Percentiles rank a stretch among this genome's conserved stretches.
Evolutionary conservation across 1,140 invertebrate genomes (phyloP).

Genomic region (Cotesia vestalis): DNA sequence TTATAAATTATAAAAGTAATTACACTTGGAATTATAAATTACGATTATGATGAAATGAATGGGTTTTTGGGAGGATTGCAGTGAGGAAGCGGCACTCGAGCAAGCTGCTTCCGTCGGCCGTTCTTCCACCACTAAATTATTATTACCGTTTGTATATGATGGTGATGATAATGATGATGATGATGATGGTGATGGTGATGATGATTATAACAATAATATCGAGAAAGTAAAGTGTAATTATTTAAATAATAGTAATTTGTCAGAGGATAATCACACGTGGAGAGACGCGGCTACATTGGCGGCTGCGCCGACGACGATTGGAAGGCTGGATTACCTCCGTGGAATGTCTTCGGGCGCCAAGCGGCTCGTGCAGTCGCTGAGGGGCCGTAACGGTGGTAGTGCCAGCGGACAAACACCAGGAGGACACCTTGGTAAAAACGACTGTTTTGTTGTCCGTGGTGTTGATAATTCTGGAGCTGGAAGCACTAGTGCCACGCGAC

Average conservation of each 20-base stretch:
- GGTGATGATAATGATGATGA: not conserved
- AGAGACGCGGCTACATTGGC: slow-evolving; percentile 36
- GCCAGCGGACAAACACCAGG: slow-evolving; percentile 43
- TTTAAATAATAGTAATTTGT: not conserved
- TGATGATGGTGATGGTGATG: not conserved
- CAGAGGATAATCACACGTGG: slow-evolving; percentile 19
- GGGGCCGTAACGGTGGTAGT: slow-evolving; percentile 64
- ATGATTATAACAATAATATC: not conserved
- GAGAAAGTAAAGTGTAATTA: not conserved
- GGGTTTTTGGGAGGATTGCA: slow-evolving; percentile 28
- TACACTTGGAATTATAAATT: not conserved
- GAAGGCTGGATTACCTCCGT: slow-evolving; percentile 64
- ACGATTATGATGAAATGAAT: slow-evolving; percentile 32
- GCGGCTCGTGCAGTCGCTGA: slow-evolving; percentile 74
- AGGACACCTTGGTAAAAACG: slow-evolving; percentile 55
- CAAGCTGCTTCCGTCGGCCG: not conserved
- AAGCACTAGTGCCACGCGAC: slow-evolving; percentile 64
- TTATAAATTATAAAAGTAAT: not conserved
- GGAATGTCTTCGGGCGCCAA: slow-evolving; percentile 72
- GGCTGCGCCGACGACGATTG: slow-evolving; percentile 44
- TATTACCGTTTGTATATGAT: not conserved
- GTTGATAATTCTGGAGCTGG: slow-evolving; percentile 53
- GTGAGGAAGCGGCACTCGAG: slow-evolving; percentile 3
- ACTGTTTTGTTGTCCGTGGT: slow-evolving; percentile 54
- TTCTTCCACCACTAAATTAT: not conserved